Base-by-base conservation (phyloP, 2,113 vertebrate species). In the Dipodomys stephensi region DNA sequence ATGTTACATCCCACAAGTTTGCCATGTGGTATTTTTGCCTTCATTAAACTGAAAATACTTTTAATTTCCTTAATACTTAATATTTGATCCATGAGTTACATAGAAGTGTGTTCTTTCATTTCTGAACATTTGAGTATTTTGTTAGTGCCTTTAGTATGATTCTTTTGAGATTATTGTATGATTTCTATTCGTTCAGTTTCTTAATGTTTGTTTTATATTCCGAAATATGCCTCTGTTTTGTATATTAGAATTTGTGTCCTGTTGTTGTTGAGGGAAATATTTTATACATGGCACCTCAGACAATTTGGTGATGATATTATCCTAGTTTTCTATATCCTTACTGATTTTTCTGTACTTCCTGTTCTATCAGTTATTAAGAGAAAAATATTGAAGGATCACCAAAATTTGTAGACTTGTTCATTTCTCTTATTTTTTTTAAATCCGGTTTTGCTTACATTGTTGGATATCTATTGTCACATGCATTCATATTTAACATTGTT, bases 371-470 rank as follows among this genome's bases (percentile, higher is more conserved):
- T 67, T 87, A 49, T 46, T 91, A 67, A 68, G 25, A 93, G n/a
- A 72, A 68, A 22, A 68, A 22, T 46, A 25, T 15, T 93, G 19
- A 79, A 62, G 28, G 79, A 44, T 90, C 82, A 86, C 76, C 22
- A 92, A 35, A 60, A 76, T 79, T 57, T 78, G 7, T 84, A 35
- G 12, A 68, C 65, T 53, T 80, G 16, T 83, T 9, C 71, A 57
- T 87, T 87, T 71, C 28, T 64, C 35, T 27, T 92, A 64, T 76
- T 64, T 90, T 92, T 92, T 32, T 88, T 39, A 49, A 49, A 74
- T 88, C 15, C 28, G 57, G 62, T 95, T 92, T 93, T 72, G 16
- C 22, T 87, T 69, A 82, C 53, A 85, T 95, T 77, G 77, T 77
- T 86, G 39, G 93, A 90, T 27, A 4, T 57, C 11, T 90, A 20